Base-by-base conservation (phyloP, 2,888 invertebrate species). In the Phrixothrix hirtus region DNA sequence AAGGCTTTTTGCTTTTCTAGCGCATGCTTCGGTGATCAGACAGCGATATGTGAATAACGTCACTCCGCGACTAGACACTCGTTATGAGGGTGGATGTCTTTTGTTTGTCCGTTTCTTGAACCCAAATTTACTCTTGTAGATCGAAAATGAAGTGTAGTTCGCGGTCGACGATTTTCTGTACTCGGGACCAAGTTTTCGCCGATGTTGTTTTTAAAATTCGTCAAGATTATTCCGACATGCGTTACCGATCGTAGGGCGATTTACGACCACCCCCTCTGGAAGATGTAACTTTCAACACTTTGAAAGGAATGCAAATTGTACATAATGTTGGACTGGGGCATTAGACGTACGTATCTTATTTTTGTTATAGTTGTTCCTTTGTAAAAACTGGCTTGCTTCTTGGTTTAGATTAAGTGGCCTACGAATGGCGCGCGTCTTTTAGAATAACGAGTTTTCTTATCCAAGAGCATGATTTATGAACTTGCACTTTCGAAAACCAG, bases 301-400 rank as follows among this genome's bases (percentile, higher is more conserved):
- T 14, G n/a, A 15, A 11, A 45, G 55, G 45, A 35, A 49, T 55
- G 55, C 4, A 29, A 39, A 29, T 53, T 54, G 57, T 42, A 54
- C 59, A 82, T 77, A 69, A 85, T 85, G 85, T 84, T 86, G 85
- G 86, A 86, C 78, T 86, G 85, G 85, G 85, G 86, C 62, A 83
- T 86, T 67, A 81, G 85, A 80, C 83, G 86, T 86, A 82, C 80
- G 86, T 82, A 77, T 66, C 44, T 51, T 45, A 16, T 26, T 44
- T 44, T 32, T 14, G 6, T 38, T 26, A 16, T 10, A 34, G 10
- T 17, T 11, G 29, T 27, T 37, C 17, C 17, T 21, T 26, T 38
- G 15, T 14, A 9, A 4, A 14, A 27, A 30, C 15, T 12, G 30
- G 17, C 17, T 6, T 1, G 27, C 26, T 27, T 38, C 38, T 27